A percentile compares a stretch with the other conserved stretches of the same genome.
Conservation (phyloP, 2,113 vertebrate genomes). For the Tautogolabrus adspersus region DNA sequence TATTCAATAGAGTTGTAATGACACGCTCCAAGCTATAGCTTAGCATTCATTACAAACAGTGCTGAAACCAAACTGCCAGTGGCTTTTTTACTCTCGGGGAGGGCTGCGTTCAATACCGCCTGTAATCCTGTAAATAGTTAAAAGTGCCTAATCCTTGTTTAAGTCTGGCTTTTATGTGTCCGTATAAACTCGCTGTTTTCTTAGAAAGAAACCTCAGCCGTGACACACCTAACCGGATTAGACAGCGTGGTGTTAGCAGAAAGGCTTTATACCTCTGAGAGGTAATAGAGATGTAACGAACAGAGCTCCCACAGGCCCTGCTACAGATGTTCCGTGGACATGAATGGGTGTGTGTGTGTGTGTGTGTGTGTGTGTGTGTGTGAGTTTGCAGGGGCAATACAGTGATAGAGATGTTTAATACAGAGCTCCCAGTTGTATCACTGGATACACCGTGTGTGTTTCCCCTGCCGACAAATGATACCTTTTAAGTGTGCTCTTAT, state of each 20-base stretch:
- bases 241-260: slow-evolving; percentile 35
- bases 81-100: slow-evolving; percentile 31
- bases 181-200: slow-evolving; percentile 51
- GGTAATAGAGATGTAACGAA: slow-evolving; percentile 51
- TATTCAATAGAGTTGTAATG: slow-evolving; percentile 20
- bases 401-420: slow-evolving; percentile 38
- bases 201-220: slow-evolving; percentile 41
- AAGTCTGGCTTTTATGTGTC: slow-evolving; percentile 38
- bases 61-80: neutral
- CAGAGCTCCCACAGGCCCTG: slow-evolving; percentile 36
- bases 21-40: slow-evolving; percentile 33
- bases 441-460: slow-evolving; percentile 4
- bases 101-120: slow-evolving; percentile 20
- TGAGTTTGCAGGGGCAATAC: slow-evolving; percentile 17
- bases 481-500: slow-evolving; percentile 31
- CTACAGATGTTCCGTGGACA: slow-evolving; percentile 4
- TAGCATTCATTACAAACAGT: slow-evolving; percentile 37
- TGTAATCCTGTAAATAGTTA: slow-evolving; percentile 59
- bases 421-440: slow-evolving; percentile 23
- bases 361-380: neutral
- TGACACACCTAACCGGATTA: slow-evolving; percentile 64
- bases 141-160: slow-evolving; percentile 56
- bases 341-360: neutral
- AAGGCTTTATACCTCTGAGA: slow-evolving; percentile 42
- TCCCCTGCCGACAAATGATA: slow-evolving; percentile 17